Evolutionary conservation across 92 coral and sea anemone species (phyloP).

Genomic region (Micromussa lordhowensis): DNA sequence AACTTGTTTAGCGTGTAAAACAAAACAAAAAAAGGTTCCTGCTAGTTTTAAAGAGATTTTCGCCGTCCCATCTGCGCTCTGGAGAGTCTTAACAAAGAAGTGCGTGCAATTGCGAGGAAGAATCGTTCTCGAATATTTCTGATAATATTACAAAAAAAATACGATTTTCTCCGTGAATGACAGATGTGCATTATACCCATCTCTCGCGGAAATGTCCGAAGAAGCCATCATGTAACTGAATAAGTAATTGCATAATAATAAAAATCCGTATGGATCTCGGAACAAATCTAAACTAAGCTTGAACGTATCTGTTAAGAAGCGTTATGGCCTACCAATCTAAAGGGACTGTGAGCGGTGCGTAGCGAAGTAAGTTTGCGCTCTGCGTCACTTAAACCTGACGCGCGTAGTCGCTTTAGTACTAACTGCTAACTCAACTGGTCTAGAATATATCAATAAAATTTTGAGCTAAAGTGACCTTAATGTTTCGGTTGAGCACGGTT

Average conservation of each 20-base stretch:
- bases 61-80: slow-evolving; percentile 48
- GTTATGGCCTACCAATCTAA: neutral
- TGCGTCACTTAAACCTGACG: neutral
- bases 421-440: slow-evolving; percentile 24
- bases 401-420: neutral
- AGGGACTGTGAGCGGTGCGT: neutral
- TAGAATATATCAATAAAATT: slow-evolving; percentile 33
- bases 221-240: slow-evolving; percentile 49
- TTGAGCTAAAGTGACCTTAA: slow-evolving; percentile 45
- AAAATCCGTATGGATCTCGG: neutral
- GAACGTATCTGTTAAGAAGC: neutral
- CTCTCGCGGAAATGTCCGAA: slow-evolving; percentile 33
- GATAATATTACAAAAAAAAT: slow-evolving; percentile 1
- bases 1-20: slow-evolving; percentile 61
- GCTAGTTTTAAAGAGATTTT: slow-evolving; percentile 33
- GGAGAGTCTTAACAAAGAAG: slow-evolving; percentile 38
- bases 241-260: slow-evolving; percentile 45
- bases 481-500: slow-evolving; percentile 20
- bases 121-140: slow-evolving; percentile 13
- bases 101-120: neutral
- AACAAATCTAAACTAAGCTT: slow-evolving; percentile 6
- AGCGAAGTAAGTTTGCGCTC: neutral
- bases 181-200: slow-evolving; percentile 30
- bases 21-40: slow-evolving; percentile 41
- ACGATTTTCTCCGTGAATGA: slow-evolving; percentile 1